phyloP scores from a whole-genome alignment of 2,888 invertebrate species.

The Trichopoda pennipes region DNA sequence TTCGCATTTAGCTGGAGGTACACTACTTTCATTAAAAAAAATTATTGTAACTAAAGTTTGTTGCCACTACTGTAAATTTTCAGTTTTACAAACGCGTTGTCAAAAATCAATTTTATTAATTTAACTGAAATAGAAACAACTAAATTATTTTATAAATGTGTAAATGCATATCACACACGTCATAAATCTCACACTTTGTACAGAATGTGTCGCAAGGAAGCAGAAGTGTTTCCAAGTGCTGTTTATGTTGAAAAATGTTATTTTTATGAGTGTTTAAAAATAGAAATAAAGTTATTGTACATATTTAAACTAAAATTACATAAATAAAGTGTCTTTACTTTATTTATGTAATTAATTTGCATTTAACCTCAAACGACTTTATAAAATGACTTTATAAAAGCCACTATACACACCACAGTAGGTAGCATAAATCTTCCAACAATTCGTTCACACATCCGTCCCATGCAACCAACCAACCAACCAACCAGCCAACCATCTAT shows the following conservation, averaged over 20 bases:
- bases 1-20: no score
- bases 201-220: constrained; percentile 29
- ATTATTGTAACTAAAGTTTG: no score
- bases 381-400: constrained; percentile 58
- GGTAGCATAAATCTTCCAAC: constrained; percentile 24
- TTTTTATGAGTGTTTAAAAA: constrained; percentile 23
- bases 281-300: constrained; percentile 10
- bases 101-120: not conserved
- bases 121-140: not conserved
- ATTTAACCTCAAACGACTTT: constrained; percentile 65
- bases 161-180: constrained; percentile 5
- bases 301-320: constrained; percentile 44
- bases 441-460: constrained; percentile 7
- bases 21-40: no score
- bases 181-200: constrained; percentile 15
- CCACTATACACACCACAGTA: constrained; percentile 30
- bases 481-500: constrained; percentile 8
- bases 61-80: no score
- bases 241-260: constrained; percentile 21
- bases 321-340: no score
- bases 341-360: constrained; percentile 66
- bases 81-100: no score
- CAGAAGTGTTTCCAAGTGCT: constrained; percentile 20
- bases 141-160: not conserved
- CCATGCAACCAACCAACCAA: constrained; percentile 1